phyloP scores from a whole-genome alignment of 2,113 vertebrate species.

The Kryptolebias marmoratus region DNA sequence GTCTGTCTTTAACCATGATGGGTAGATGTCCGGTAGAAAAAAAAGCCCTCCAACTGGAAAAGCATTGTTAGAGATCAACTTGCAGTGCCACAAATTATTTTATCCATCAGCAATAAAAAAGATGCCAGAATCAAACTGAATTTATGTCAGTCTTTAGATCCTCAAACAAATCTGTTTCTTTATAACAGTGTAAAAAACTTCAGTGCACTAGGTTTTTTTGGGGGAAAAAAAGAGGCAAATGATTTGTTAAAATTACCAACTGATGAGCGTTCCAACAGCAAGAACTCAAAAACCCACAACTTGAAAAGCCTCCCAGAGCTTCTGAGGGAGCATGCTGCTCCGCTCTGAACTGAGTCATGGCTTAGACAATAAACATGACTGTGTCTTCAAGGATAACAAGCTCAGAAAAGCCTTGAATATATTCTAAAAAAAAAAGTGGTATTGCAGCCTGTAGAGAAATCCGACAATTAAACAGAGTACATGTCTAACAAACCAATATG shows the following conservation, averaged over 20 bases:
- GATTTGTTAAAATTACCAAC: conserved; percentile 1
- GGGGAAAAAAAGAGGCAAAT: conserved; percentile 4
- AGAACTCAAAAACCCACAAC: conserved; percentile 13
- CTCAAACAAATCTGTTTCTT: conserved; percentile 25
- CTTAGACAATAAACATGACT: conserved; percentile 26
- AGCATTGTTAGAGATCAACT: too few relatives aligned
- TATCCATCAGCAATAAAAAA: conserved; percentile 10
- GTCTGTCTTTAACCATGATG: too few relatives aligned
- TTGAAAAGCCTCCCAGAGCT: conserved; percentile 1
- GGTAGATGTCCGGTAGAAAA: too few relatives aligned
- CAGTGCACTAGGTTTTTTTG: not conserved
- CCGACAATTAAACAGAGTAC: not conserved
- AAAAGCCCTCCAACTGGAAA: too few relatives aligned
- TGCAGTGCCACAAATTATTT: too few relatives aligned
- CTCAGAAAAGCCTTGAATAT: not conserved
- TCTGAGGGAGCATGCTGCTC: conserved; percentile 3
- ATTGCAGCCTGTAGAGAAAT: not conserved
- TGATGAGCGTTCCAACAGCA: conserved; percentile 7
- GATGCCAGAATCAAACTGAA: conserved; percentile 14
- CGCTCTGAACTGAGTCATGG: conserved; percentile 11
- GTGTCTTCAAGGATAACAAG: conserved; percentile 17
- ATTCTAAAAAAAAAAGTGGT: not conserved
- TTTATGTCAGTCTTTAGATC: conserved; percentile 15
- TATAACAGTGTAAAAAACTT: not conserved
- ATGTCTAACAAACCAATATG: too few relatives aligned